Base-by-base conservation (phyloP, 2,888 invertebrate species). In the Lycaena phlaeas region DNA sequence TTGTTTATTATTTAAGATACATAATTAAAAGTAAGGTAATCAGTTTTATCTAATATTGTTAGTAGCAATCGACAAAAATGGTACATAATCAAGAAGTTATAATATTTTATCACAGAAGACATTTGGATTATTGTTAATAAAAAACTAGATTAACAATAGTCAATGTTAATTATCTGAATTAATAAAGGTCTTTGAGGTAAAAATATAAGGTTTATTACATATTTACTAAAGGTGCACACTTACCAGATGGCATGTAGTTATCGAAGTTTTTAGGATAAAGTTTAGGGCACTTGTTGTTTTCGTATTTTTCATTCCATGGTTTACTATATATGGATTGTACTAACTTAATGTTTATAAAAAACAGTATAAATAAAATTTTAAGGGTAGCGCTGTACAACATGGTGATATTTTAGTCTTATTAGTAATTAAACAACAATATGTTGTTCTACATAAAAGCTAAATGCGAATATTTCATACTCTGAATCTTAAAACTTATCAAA, bases 161-260 rank as follows among this genome's bases (percentile, higher is more conserved):
- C n/a, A n/a, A n/a, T n/a, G n/a, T n/a, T n/a, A n/a, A n/a, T n/a
- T n/a, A n/a, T n/a, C n/a, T n/a, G n/a, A n/a, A n/a, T n/a, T n/a
- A n/a, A n/a, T n/a, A n/a, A n/a, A n/a, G n/a, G n/a, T n/a, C n/a
- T n/a, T n/a, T n/a, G n/a, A n/a, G n/a, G n/a, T n/a, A n/a, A n/a
- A n/a, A n/a, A n/a, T n/a, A n/a, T n/a, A n/a, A n/a, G n/a, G n/a
- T n/a, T n/a, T n/a, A n/a, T n/a, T n/a, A n/a, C n/a, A n/a, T n/a
- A n/a, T n/a, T n/a, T n/a, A n/a, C n/a, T 18, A 11, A 36, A 34
- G 3, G 9, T 28, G 11, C 15, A 11, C 38, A 68, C 81, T 86
- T 81, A 70, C 88, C 88, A 39, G 76, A 73, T 47, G 88, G 88
- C 38, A 85, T 78, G 59, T 78, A 87, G 54, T 86, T 86, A 15